Conservation (phyloP, 2,113 vertebrate species). For the Anarrhichthys ocellatus region DNA sequence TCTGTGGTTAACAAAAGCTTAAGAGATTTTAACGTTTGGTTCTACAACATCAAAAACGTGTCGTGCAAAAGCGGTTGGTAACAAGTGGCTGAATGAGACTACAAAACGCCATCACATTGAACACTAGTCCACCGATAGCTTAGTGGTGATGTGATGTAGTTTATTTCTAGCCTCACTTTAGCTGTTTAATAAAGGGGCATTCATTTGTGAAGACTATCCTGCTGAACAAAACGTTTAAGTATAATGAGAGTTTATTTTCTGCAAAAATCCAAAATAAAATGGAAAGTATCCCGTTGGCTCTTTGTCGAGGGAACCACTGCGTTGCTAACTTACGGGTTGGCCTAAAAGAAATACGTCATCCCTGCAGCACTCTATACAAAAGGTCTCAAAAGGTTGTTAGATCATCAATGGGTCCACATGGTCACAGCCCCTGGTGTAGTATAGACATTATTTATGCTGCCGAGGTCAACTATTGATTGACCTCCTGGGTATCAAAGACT, state of each 20-base stretch:
- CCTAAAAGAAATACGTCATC: too few species aligned
- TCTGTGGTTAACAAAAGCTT: neutral
- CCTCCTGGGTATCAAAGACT: conserved; percentile 38
- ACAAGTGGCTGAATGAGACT: neutral
- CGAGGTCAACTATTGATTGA: conserved; percentile 44
- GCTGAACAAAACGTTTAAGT: neutral
- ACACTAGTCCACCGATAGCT: neutral
- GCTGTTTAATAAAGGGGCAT: neutral
- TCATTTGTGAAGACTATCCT: neutral
- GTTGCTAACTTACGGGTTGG: neutral
- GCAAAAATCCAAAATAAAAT: neutral
- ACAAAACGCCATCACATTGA: neutral
- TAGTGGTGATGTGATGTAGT: too few species aligned
- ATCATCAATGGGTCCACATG: neutral
- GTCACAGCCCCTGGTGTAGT: conserved; percentile 9
- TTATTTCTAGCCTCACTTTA: neutral
- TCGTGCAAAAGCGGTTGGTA: neutral
- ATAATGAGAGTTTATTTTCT: too few species aligned
- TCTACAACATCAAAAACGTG: neutral
- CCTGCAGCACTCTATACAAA: neutral
- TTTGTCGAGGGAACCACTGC: neutral
- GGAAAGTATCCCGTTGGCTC: neutral
- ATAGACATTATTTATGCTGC: conserved; percentile 12
- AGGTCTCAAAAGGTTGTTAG: neutral
- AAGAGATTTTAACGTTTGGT: neutral